Evolutionary conservation across 1,140 invertebrate genomes (phyloP).

Genomic region (Sycophila sp.): DNA sequence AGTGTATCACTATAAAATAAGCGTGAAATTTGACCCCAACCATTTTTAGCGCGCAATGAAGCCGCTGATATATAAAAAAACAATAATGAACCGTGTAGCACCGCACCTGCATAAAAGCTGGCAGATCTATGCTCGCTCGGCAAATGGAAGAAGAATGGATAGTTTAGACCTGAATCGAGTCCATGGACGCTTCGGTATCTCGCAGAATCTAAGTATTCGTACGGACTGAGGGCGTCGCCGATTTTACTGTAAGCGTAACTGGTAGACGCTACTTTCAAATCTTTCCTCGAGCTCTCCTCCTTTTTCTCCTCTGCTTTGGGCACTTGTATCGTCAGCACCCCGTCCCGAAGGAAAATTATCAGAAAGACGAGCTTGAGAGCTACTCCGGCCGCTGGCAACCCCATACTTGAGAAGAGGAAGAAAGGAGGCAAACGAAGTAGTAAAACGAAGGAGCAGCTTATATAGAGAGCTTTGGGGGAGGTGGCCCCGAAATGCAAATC

Average conservation of each 20-base stretch:
- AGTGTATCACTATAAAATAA: too few relatives aligned
- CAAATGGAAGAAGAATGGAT: conserved; percentile 39
- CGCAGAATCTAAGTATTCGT: not conserved
- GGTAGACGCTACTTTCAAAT: conserved; percentile 8
- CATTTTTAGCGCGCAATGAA: too few relatives aligned
- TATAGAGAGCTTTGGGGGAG: too few relatives aligned
- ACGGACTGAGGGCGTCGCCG: not conserved
- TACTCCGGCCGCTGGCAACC: too few relatives aligned
- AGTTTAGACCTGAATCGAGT: conserved; percentile 20
- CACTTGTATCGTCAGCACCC: not conserved
- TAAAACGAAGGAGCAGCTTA: too few relatives aligned
- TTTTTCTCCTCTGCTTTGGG: not conserved
- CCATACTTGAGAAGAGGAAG: too few relatives aligned
- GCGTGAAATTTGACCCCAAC: too few relatives aligned
- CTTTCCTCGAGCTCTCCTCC: conserved; percentile 4
- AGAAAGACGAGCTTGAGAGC: too few relatives aligned
- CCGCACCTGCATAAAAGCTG: conserved; percentile 31
- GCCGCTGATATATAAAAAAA: too few relatives aligned
- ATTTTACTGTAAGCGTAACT: conserved; percentile 19
- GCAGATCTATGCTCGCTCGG: conserved; percentile 40
- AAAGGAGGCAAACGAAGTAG: too few relatives aligned
- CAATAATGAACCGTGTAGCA: not conserved
- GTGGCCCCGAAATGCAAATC: conserved; percentile 8
- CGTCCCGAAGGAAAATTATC: not conserved
- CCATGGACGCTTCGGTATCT: not conserved